phyloP scores from a whole-genome alignment of 2,797 vertebrate species.

The Sebastes iracundus region DNA sequence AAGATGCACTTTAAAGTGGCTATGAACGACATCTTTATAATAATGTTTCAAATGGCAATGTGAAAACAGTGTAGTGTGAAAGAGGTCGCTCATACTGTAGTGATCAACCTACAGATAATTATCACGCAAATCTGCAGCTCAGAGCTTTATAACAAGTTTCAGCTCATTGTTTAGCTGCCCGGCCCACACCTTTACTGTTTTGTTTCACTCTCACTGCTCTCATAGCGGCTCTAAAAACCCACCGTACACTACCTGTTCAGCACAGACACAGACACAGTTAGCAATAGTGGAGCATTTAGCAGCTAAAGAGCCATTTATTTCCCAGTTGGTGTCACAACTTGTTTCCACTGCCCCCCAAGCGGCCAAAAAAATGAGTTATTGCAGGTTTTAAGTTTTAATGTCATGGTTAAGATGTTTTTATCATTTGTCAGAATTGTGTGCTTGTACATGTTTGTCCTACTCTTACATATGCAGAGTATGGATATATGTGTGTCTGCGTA shows the following conservation, averaged over 20 bases:
- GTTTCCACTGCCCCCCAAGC: neutral
- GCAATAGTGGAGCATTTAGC: neutral
- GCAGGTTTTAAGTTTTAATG: neutral
- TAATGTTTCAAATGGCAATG: neutral
- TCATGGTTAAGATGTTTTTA: neutral
- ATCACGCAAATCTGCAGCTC: neutral
- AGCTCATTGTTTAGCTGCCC: neutral
- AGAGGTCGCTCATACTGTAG: neutral
- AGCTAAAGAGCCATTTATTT: neutral
- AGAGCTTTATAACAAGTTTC: neutral
- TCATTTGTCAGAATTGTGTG: neutral
- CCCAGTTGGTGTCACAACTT: neutral
- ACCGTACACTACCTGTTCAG: neutral
- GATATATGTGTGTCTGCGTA: neutral
- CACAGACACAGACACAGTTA: neutral
- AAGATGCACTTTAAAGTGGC: neutral
- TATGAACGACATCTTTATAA: neutral
- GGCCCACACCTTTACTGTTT: neutral
- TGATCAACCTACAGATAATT: neutral
- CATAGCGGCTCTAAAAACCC: neutral
- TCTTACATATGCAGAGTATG: neutral
- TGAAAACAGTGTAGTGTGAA: neutral
- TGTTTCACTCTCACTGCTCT: neutral
- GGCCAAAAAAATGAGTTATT: neutral
- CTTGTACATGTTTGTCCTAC: neutral